Percentiles rank a stretch among this genome's conserved stretches.
These are phyloP conservation scores for Merops nubicus DNA, from an alignment of 2,113 vertebrate genomes.

Conservation along the genomic window DNA sequence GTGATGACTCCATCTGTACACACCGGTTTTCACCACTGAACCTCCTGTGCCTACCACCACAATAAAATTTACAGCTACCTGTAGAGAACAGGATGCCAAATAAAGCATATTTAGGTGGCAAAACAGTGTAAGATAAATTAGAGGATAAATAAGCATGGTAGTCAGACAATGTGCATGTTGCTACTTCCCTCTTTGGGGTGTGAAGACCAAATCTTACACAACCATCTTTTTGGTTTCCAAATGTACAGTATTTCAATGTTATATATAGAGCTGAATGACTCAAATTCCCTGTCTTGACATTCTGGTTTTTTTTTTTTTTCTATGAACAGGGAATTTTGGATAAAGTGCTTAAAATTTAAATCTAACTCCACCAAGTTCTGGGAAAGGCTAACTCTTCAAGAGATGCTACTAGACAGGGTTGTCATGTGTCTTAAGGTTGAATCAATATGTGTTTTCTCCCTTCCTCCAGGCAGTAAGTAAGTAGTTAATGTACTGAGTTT, in stretches of 20 bases:
- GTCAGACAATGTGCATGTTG: background rate
- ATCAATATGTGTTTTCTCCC: background rate
- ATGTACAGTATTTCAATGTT: background rate
- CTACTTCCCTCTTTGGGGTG: background rate
- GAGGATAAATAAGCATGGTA: background rate
- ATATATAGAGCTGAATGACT: background rate
- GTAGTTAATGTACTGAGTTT: background rate
- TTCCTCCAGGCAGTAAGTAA: background rate
- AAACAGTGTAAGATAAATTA: background rate
- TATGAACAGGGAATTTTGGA: background rate
- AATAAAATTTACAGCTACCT: background rate
- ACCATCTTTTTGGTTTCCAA: background rate
- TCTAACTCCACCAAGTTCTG: background rate
- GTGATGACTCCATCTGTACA: background rate
- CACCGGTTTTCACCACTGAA: background rate
- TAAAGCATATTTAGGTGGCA: background rate
- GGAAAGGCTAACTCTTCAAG: background rate
- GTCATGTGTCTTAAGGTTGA: background rate
- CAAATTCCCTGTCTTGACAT: background rate
- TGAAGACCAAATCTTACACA: background rate
- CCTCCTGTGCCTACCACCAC: background rate
- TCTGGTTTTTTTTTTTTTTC: background rate
- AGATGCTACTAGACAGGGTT: background rate
- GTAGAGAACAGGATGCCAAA: background rate
- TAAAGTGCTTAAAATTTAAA: slow-evolving; percentile 39